Base-by-base conservation (phyloP, 92 coral and sea anemone species). In the Phenganax subtilis region DNA sequence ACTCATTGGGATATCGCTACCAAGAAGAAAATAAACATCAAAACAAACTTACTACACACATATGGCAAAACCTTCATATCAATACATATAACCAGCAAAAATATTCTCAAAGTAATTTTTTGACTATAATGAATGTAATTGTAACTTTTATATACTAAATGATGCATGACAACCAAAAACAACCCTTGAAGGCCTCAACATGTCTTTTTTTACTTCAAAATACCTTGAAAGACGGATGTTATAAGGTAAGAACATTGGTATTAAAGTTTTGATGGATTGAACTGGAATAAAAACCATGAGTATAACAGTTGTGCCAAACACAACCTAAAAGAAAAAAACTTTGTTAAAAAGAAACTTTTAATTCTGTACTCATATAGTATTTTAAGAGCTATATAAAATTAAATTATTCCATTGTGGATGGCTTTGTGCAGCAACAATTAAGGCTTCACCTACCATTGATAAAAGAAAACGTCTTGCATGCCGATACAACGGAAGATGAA, bases 221-320 rank as follows among this genome's bases (percentile, higher is more conserved):
- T 37, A 93, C 97, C 97, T 93, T 51, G 97, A 93, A 9, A 93
- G 88, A 74, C 90, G 98, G 15, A 93, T 93, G 52, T 93, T 93
- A 72, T 93, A 93, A 28, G 98, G 98, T 12, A 93, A 88, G 58
- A 93, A 93, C 82, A 68, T 88, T 37, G 98, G 97, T 11, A 91
- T 80, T 37, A 89, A 88, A 71, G 87, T 84, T 59, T 91, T 93
- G 88, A 93, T 90, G 75, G 92, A 84, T 76, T 96, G 85, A 54
- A 93, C 98, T 28, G 98, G 98, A 7, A 93, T 86, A 57, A 88
- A 90, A 91, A 93, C 92, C 98, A 93, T 89, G 17, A 93, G 85
- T 71, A 93, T 82, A 6, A 93, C 93, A 15, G 97, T 90, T 55
- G 98, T 93, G 16, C 98, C 98, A 87, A 93, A 93, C 65, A 93